Conservation (phyloP, 2,113 vertebrate genomes). For the Andinoacara biseriatus region DNA sequence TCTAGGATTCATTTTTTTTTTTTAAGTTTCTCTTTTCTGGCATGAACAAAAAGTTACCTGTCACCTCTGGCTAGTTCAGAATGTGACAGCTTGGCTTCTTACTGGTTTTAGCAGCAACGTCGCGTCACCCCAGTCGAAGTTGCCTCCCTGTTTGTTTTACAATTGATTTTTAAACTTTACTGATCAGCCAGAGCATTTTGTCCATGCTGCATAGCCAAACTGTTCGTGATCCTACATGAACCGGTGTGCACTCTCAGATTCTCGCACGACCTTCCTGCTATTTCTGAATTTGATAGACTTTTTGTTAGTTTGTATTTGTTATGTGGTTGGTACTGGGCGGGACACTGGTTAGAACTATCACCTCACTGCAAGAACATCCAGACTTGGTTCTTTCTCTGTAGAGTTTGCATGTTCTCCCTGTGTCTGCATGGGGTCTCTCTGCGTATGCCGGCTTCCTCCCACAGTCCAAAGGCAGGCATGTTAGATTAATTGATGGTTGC, state of each 20-base stretch:
- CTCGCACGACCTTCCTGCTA: background rate
- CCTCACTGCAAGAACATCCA: too few species aligned
- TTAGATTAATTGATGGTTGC: background rate
- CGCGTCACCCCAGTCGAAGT: background rate
- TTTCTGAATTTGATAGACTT: background rate
- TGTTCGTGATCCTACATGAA: background rate
- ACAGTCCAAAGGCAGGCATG: background rate
- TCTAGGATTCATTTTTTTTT: background rate
- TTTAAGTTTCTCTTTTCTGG: background rate
- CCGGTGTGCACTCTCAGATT: background rate
- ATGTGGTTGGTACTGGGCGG: too few species aligned
- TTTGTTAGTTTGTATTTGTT: background rate
- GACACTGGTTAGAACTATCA: too few species aligned
- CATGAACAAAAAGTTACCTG: background rate
- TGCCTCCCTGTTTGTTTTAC: too few species aligned
- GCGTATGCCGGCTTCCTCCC: background rate
- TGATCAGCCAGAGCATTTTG: background rate
- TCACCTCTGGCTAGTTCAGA: background rate
- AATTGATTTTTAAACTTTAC: background rate
- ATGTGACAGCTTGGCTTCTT: background rate
- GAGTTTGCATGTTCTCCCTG: background rate
- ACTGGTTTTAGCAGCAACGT: background rate
- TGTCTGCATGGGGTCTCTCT: background rate
- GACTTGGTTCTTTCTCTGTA: too few species aligned
- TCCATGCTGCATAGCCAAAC: background rate